Conservation (phyloP, 1,140 invertebrate species). For the Macrobrachium nipponense region DNA sequence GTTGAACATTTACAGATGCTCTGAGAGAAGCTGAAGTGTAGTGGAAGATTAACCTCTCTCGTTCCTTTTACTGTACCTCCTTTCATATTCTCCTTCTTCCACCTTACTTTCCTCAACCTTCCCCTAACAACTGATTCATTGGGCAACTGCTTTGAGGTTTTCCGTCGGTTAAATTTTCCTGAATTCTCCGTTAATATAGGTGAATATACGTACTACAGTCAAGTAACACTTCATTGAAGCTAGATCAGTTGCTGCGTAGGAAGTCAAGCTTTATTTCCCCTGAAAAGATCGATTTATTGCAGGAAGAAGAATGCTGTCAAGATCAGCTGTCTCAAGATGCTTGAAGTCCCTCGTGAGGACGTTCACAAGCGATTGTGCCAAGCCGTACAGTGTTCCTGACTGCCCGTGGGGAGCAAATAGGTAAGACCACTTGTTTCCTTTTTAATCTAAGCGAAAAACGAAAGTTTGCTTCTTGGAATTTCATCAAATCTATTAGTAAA, state of each 20-base stretch:
- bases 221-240: no score
- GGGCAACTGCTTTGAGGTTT: neutral
- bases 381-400: slow-evolving; percentile 25
- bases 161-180: no score
- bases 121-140: no score
- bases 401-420: slow-evolving; percentile 21
- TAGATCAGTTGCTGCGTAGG: no score
- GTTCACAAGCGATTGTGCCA: slow-evolving; percentile 2
- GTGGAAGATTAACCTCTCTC: neutral
- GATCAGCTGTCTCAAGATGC: neutral
- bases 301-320: neutral
- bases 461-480: neutral
- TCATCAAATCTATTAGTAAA: neutral
- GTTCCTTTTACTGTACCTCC: neutral
- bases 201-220: neutral
- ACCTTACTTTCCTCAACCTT: no score
- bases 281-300: neutral
- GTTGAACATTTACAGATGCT: no score
- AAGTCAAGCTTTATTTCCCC: no score
- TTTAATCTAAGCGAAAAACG: neutral
- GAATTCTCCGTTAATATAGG: neutral
- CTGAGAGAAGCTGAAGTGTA: no score
- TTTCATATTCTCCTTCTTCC: no score
- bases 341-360: neutral
- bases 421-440: neutral